These are phyloP conservation scores for Salarias fasciatus DNA, from an alignment of 2,797 vertebrate species.

Conservation along the genomic window DNA sequence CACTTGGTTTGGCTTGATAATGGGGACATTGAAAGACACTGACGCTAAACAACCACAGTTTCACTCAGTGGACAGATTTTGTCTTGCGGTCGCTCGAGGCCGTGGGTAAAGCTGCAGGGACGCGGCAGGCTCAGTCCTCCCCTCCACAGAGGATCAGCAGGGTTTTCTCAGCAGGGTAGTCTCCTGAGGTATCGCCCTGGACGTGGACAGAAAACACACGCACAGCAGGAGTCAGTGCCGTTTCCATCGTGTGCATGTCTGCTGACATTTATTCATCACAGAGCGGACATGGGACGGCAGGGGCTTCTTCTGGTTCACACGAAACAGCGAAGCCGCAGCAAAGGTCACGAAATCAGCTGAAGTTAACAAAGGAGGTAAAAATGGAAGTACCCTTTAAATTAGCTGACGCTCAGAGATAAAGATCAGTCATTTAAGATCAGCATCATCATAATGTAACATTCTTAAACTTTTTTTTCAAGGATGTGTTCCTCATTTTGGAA, in stretches of 20 bases:
- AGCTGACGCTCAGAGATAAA: conserved; percentile 37
- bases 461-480: conserved; percentile 4
- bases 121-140: conserved; percentile 67
- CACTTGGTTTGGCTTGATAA: conserved; percentile 73
- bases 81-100: conserved; percentile 35
- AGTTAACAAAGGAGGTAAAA: conserved; percentile 20
- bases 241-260: background rate
- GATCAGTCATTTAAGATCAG: conserved; percentile 25
- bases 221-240: conserved; percentile 8
- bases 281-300: conserved; percentile 13
- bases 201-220: conserved; percentile 41
- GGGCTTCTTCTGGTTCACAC: conserved; percentile 17
- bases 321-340: conserved; percentile 19
- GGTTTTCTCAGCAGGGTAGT: conserved; percentile 94
- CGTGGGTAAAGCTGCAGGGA: conserved; percentile 24
- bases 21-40: conserved; percentile 37
- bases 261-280: conserved; percentile 22
- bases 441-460: background rate
- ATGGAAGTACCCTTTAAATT: conserved; percentile 55
- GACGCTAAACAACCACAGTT: conserved; percentile 39
- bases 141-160: conserved; percentile 91
- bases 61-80: conserved; percentile 30
- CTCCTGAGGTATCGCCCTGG: conserved; percentile 95
- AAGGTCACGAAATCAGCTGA: conserved; percentile 17
- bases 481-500: conserved; percentile 27